These are phyloP conservation scores for Zaprionus davidi DNA, from an alignment of 1,140 invertebrate species.

Conservation along the genomic window DNA sequence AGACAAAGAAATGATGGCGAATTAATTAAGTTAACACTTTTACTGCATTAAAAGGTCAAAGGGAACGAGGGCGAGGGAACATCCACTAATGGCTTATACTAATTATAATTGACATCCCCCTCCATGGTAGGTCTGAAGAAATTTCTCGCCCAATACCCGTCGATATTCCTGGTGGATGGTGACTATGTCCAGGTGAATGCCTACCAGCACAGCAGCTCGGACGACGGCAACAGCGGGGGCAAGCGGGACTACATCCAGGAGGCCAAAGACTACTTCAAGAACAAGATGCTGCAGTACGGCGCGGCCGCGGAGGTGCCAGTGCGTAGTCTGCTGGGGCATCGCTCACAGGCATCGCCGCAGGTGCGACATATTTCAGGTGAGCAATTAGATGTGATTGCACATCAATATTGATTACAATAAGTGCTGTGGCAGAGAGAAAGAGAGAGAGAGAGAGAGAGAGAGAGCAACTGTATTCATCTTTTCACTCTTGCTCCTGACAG, in stretches of 20 bases:
- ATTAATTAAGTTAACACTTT: slow-evolving; percentile 73
- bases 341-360: slow-evolving; percentile 97
- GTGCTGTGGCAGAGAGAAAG: background rate
- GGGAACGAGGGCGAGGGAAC: background rate
- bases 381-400: slow-evolving; percentile 10
- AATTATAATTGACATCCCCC: slow-evolving; percentile 70
- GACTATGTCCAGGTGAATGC: slow-evolving; percentile 96
- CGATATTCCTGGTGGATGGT: slow-evolving; percentile 95
- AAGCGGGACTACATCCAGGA: slow-evolving; percentile 95
- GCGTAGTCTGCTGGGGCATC: slow-evolving; percentile 95
- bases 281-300: slow-evolving; percentile 95
- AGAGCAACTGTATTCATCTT: background rate
- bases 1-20: slow-evolving; percentile 24
- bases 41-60: slow-evolving; percentile 56
- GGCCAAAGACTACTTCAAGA: slow-evolving; percentile 97
- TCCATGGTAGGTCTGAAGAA: slow-evolving; percentile 90
- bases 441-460: background rate
- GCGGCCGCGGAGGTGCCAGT: slow-evolving; percentile 96
- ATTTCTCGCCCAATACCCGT: slow-evolving; percentile 95
- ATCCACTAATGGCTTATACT: slow-evolving; percentile 61
- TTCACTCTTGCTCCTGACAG: slow-evolving; percentile 65
- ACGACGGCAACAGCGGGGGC: slow-evolving; percentile 85
- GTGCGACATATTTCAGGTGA: slow-evolving; percentile 95
- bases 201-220: slow-evolving; percentile 86
- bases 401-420: background rate